A percentile compares a stretch with the other conserved stretches of the same genome.
phyloP scores from a whole-genome alignment of 2,113 vertebrate species.

The Oncorhynchus kisutch region DNA sequence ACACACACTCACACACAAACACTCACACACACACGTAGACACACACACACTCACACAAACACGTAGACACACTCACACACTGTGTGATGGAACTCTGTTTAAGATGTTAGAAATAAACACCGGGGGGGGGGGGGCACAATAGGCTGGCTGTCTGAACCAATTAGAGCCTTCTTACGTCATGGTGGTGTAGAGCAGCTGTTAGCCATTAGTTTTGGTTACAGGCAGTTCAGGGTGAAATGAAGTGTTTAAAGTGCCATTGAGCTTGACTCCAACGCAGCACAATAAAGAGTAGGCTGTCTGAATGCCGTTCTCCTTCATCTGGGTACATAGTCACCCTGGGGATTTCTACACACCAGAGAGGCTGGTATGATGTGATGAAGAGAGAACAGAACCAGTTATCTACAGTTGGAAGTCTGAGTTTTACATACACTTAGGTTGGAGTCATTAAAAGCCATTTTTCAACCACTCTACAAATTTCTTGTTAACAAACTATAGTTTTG shows the following conservation, averaged over 20 bases:
- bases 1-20: too few relatives aligned
- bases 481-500: too few relatives aligned
- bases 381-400: background rate
- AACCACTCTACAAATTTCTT: too few relatives aligned
- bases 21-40: too few relatives aligned
- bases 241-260: slow-evolving; percentile 59
- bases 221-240: slow-evolving; percentile 46
- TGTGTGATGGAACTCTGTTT: background rate
- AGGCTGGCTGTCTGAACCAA: slow-evolving; percentile 47
- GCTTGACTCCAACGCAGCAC: slow-evolving; percentile 29
- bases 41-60: too few relatives aligned
- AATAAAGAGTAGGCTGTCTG: slow-evolving; percentile 36
- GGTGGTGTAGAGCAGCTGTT: slow-evolving; percentile 44
- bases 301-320: slow-evolving; percentile 17
- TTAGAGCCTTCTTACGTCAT: slow-evolving; percentile 45
- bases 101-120: slow-evolving; percentile 8
- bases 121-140: slow-evolving; percentile 12
- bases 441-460: too few relatives aligned
- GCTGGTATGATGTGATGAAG: background rate
- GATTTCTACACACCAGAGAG: background rate
- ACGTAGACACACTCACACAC: background rate
- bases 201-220: slow-evolving; percentile 50
- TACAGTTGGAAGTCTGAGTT: background rate
- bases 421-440: too few relatives aligned
- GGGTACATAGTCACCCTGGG: slow-evolving; percentile 12